phyloP scores from a whole-genome alignment of 1,140 invertebrate genomes.

The Papilio xuthus region DNA sequence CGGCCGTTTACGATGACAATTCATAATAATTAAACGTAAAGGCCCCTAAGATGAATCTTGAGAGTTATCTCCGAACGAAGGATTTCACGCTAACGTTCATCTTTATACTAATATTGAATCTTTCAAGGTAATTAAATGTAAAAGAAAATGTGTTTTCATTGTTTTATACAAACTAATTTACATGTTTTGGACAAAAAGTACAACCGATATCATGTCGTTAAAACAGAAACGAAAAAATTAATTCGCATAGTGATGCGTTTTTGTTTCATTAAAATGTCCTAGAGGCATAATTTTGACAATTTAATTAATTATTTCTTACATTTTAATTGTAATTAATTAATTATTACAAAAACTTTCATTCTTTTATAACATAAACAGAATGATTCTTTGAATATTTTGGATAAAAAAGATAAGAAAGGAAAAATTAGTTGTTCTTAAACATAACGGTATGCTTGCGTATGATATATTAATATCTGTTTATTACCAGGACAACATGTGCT shows the following conservation, averaged over 20 bases:
- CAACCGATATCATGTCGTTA: too few relatives aligned
- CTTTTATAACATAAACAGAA: too few relatives aligned
- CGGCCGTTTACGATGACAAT: constrained; percentile 47
- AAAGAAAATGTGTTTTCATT: constrained; percentile 12
- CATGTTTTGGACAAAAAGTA: too few relatives aligned
- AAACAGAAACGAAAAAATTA: too few relatives aligned
- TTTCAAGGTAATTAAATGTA: constrained; percentile 33
- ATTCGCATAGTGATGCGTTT: too few relatives aligned
- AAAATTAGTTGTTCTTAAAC: neutral
- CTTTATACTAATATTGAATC: constrained; percentile 10
- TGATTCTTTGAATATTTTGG: neutral
- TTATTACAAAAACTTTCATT: too few relatives aligned
- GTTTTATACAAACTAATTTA: neutral
- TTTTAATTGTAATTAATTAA: too few relatives aligned
- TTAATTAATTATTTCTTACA: too few relatives aligned
- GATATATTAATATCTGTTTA: constrained; percentile 78
- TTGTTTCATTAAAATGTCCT: too few relatives aligned
- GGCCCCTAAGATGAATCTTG: constrained; percentile 41
- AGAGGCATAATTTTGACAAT: too few relatives aligned
- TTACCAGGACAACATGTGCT: constrained; percentile 72
- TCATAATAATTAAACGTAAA: constrained; percentile 49
- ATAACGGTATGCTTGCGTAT: constrained; percentile 39
- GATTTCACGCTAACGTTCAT: constrained; percentile 32
- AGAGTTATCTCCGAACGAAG: constrained; percentile 3
- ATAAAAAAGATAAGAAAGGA: neutral